Conservation (phyloP, 2,113 vertebrate genomes). For the Corvus cornix region DNA sequence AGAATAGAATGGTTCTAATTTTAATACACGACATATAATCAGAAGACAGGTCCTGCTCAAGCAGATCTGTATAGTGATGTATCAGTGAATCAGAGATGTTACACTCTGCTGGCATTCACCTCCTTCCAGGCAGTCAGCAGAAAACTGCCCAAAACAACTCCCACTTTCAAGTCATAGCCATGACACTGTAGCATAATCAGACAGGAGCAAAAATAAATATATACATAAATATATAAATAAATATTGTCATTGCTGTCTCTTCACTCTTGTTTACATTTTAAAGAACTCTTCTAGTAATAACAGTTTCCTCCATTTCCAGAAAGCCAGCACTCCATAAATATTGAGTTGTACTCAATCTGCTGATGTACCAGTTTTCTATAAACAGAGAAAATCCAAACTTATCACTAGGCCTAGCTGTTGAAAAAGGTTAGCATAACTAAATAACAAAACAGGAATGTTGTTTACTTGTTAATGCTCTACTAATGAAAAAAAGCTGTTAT, state of each 20-base stretch:
- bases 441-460: slow-evolving; percentile 69
- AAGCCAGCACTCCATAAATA: slow-evolving; percentile 67
- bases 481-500: slow-evolving; percentile 67
- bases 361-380: slow-evolving; percentile 55
- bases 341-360: slow-evolving; percentile 33
- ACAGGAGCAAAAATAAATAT: neutral
- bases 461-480: slow-evolving; percentile 65
- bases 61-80: neutral
- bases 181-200: neutral
- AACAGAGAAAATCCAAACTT: slow-evolving; percentile 64
- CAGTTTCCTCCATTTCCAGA: slow-evolving; percentile 30
- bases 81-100: neutral
- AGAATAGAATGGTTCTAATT: neutral
- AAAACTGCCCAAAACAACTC: neutral
- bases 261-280: slow-evolving; percentile 50
- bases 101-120: neutral
- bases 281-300: slow-evolving; percentile 24
- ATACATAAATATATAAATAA: neutral
- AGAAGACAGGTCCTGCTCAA: neutral
- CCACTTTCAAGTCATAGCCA: neutral
- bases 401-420: slow-evolving; percentile 42
- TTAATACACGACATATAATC: neutral
- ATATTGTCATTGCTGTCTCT: neutral
- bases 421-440: slow-evolving; percentile 58
- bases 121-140: neutral